Base-by-base conservation (phyloP, 2,888 invertebrate species). In the Pardosa pseudoannulata region DNA sequence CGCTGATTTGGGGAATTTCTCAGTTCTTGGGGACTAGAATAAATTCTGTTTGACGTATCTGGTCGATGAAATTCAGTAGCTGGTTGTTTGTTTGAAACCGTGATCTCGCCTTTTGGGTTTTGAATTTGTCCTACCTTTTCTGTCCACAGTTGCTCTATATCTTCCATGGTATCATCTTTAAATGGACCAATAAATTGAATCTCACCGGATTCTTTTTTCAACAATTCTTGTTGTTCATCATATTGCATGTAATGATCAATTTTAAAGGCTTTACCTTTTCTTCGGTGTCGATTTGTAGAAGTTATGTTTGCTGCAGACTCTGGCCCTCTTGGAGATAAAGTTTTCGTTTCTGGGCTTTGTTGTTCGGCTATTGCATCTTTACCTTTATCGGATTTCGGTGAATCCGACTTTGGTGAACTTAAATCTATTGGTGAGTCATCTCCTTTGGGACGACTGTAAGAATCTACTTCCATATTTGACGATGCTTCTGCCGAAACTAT, bases 201-300 rank as follows among this genome's bases (percentile, higher is more conserved):
- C 9, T 36, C 6, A 36, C 9, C 36, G 9, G 6, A 7, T 36
- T 36, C 36, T 67, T 7, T 16, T 6, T 23, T 32, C 19, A 36
- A 9, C 7, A 67, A 19, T 67, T 67, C 67, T 67, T 19, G 32
- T n/a, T 41, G 39, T 27, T 79, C 85, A 13, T 86, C 79, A 28
- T 56, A 72, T n/a, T 73, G 78, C 11, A 67, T 89, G 83, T 91
- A 91, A n/a, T 90, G 89, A 88, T 97, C 96, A 75, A 97, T 92
- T 90, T 96, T 96, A 90, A 95, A 95, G 0, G 97, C 96, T 72
- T 95, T 95, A 0, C 97, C 97, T 92, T 98, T 98, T 89, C 98
- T 94, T 28, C 97, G 68, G 31, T 88, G 72, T 50, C 78, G 19
- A 3, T 56, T 19, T 6, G 3, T 56, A 1, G 56, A 56, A 23